Base-by-base conservation (phyloP, 2,888 invertebrate species). In the Xylota sylvarum region DNA sequence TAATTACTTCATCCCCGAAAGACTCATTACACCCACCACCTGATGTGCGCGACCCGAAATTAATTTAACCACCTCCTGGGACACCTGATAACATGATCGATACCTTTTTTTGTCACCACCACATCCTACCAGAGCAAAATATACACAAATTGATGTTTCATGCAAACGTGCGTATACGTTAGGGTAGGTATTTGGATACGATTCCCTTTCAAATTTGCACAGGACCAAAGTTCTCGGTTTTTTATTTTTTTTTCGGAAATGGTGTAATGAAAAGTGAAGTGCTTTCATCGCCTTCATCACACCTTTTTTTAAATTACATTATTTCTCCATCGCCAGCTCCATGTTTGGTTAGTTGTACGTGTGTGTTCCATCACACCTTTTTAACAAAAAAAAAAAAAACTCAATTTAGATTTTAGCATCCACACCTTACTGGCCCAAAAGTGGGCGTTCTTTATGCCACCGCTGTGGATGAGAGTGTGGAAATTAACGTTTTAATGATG, bases 401-500 rank as follows among this genome's bases (percentile, higher is more conserved):
- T 50, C 58, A 64, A 80, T 80, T 85, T 76, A 65, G 69, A 72
- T 80, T 80, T 67, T 48, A 70, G 27, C 40, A 64, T 37, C n/a
- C 69, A 40, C 17, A 62, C 58, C 35, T 30, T 43, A 14, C 9
- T 12, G 19, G 19, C 43, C 48, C 17, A 52, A 46, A 65, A 65
- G 46, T 69, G 27, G 30, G 35, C 35, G 52, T 50, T 27, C 35
- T 52, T 80, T n/a, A 62, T 70, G 32, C 56, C 58, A 30, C 19
- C 12, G 10, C 19, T 62, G 50, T 55, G 40, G 32, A 62, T 67
- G 65, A 62, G 62, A 55, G 64, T 79, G 73, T 90, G 88, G 89
- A 90, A 91, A 90, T 91, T 91, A 90, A 89, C 89, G 89, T 90
- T 90, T 91, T 90, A 91, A 90, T 91, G 90, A 91, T 90, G 89